Percentiles rank a stretch among this genome's conserved stretches.
Conservation (phyloP, 2,888 invertebrate genomes). For the Gymnoscelis rufifasciata region DNA sequence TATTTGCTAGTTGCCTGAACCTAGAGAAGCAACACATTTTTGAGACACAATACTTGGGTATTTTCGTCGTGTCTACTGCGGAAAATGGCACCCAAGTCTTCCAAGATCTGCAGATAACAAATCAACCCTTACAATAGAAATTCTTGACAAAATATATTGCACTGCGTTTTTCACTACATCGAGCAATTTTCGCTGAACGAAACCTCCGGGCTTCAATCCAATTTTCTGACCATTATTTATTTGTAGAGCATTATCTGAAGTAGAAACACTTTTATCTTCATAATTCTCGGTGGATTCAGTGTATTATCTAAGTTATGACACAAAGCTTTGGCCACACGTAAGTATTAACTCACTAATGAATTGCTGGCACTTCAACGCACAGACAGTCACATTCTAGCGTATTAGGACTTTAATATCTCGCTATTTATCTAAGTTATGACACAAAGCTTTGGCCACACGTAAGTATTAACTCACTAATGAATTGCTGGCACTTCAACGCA, state of each 20-base stretch:
- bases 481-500: too few relatives aligned
- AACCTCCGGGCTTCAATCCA: constrained; percentile 10
- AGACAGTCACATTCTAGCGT: too few relatives aligned
- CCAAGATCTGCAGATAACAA: constrained; percentile 37
- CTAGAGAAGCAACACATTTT: neutral
- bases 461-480: too few relatives aligned
- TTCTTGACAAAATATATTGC: constrained; percentile 36
- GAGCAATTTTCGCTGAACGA: constrained; percentile 16
- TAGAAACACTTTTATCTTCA: neutral
- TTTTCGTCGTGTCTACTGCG: constrained; percentile 13
- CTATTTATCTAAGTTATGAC: too few relatives aligned
- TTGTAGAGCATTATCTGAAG: constrained; percentile 1
- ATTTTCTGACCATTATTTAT: constrained; percentile 12
- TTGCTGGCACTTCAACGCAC: too few relatives aligned
- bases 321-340: too few relatives aligned
- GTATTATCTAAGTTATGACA: too few relatives aligned
- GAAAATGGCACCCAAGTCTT: constrained; percentile 34
- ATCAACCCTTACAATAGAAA: constrained; percentile 42
- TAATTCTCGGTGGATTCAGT: too few relatives aligned
- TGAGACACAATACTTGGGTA: neutral
- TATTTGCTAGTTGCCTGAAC: too few relatives aligned
- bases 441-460: too few relatives aligned
- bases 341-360: too few relatives aligned
- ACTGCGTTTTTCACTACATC: constrained; percentile 31
- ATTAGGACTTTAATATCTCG: too few relatives aligned